Conservation (phyloP, 1,140 invertebrate species). For the Dendroctonus ponderosae region DNA sequence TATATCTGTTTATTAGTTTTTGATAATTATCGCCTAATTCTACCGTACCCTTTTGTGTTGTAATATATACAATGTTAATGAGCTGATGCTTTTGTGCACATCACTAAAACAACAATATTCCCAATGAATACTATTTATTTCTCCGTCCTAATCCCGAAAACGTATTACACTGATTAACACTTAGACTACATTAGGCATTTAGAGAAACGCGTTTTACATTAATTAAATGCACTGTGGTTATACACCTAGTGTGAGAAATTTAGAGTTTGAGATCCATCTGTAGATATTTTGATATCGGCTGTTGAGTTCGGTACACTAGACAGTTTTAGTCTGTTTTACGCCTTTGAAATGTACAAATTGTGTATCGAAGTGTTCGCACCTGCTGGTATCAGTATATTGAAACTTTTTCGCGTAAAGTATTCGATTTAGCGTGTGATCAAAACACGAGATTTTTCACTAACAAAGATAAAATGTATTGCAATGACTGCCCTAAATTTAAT, state of each 20-base stretch:
- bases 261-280: conserved; percentile 16
- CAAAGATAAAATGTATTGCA: conserved; percentile 17
- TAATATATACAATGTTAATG: too few relatives aligned
- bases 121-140: conserved; percentile 32
- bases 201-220: conserved; percentile 4
- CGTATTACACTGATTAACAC: conserved; percentile 21
- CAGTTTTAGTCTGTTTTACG: too few relatives aligned
- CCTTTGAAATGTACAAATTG: too few relatives aligned
- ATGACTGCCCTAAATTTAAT: conserved; percentile 7
- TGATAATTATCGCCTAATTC: too few relatives aligned
- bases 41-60: too few relatives aligned
- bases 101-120: background rate
- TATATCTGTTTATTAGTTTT: too few relatives aligned
- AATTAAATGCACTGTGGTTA: background rate
- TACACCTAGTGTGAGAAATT: conserved; percentile 6
- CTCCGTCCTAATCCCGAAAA: conserved; percentile 26
- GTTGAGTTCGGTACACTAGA: too few relatives aligned
- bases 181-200: conserved; percentile 8
- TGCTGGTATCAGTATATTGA: background rate
- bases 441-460: conserved; percentile 12
- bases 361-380: too few relatives aligned
- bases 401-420: conserved; percentile 12
- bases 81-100: too few relatives aligned
- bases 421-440: conserved; percentile 6
- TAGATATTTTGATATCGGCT: background rate